These are phyloP conservation scores for Cyphomyrus plagiostoma DNA, from an alignment of 2,113 vertebrate species.

Conservation along the genomic window DNA sequence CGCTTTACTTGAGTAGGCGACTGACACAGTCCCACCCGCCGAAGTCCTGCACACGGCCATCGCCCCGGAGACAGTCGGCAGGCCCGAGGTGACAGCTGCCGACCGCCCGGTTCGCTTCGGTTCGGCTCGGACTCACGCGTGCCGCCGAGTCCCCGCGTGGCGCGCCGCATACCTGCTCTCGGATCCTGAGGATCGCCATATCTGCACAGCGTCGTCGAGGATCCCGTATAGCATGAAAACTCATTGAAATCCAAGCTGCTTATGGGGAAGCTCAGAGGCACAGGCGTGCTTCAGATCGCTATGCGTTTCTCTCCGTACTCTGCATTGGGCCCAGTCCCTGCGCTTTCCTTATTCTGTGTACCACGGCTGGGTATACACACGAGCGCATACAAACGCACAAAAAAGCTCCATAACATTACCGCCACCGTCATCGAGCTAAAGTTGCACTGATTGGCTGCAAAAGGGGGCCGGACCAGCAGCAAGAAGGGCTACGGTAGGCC, in stretches of 20 bases:
- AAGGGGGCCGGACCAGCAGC: neutral
- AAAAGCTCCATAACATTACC: slow-evolving; percentile 60
- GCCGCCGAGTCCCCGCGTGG: neutral
- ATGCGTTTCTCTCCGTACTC: neutral
- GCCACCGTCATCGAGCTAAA: slow-evolving; percentile 20
- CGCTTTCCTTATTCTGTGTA: slow-evolving; percentile 24
- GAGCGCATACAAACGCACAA: neutral
- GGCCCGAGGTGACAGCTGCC: neutral
- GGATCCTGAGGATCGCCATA: slow-evolving; percentile 70
- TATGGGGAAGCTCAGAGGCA: neutral
- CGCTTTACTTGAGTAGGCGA: neutral
- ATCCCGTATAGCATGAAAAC: slow-evolving; percentile 50
- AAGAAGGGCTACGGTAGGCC: neutral
- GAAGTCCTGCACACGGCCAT: neutral
- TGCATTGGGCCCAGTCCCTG: slow-evolving; percentile 15
- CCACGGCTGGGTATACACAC: neutral
- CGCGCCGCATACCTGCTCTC: slow-evolving; percentile 62
- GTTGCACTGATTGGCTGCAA: neutral
- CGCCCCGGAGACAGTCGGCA: neutral
- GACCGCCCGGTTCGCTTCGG: neutral
- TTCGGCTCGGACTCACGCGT: neutral
- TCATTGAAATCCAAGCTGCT: slow-evolving; percentile 6
- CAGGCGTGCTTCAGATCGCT: slow-evolving; percentile 2
- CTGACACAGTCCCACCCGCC: neutral
- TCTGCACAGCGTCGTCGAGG: slow-evolving; percentile 46